Conservation (phyloP, 2,113 vertebrate genomes). For the Archocentrus centrarchus region DNA sequence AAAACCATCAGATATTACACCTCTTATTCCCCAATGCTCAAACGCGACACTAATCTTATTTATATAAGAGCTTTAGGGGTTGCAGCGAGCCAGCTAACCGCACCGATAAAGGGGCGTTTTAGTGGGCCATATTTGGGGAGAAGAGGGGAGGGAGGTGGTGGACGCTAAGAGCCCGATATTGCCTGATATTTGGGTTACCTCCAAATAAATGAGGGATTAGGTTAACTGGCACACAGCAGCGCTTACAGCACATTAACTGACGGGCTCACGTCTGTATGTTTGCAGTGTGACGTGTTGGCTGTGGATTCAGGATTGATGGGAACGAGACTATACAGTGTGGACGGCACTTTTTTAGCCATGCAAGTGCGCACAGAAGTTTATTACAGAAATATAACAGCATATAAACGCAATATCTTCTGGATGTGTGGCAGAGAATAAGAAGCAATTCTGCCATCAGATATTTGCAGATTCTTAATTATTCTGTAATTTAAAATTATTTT, state of each 20-base stretch:
- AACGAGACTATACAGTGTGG: background rate
- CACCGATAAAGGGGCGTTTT: constrained; percentile 78
- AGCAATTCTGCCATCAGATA: background rate
- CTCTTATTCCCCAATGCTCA: constrained; percentile 81
- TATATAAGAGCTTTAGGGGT: constrained; percentile 85
- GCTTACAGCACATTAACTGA: constrained; percentile 51
- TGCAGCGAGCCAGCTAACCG: constrained; percentile 67
- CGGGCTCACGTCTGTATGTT: constrained; percentile 29
- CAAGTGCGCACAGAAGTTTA: background rate
- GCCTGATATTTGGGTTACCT: constrained; percentile 75
- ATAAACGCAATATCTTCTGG: background rate
- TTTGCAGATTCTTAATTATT: background rate
- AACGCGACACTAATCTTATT: constrained; percentile 85
- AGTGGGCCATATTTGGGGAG: constrained; percentile 60
- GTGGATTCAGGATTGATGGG: constrained; percentile 17
- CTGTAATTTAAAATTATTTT: background rate
- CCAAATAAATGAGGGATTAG: constrained; percentile 75
- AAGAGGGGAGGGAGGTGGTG: constrained; percentile 28
- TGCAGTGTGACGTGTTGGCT: constrained; percentile 2
- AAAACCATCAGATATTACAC: constrained; percentile 85
- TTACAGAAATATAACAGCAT: background rate
- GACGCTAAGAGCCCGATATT: constrained; percentile 70
- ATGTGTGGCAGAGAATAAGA: background rate
- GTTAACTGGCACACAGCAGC: constrained; percentile 59
- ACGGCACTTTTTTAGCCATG: background rate